A percentile compares a stretch with the other conserved stretches of the same genome.
Evolutionary conservation across 2,888 invertebrate species (phyloP).

Genomic region (Netelia melanura): DNA sequence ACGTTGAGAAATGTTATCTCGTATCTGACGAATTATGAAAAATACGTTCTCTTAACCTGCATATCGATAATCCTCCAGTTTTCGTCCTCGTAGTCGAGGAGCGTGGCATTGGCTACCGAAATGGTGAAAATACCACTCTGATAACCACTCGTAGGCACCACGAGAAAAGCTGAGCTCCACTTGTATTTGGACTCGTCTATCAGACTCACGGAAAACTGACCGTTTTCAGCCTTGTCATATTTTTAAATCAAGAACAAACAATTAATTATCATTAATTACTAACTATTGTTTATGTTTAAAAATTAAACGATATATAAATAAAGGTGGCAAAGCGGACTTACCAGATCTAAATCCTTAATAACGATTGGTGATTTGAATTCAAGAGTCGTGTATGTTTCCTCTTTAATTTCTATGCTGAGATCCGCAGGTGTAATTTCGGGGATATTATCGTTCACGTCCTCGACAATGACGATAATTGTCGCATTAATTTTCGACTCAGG

Average conservation of each 20-base stretch:
- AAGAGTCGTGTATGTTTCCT: constrained; percentile 86
- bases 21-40: neutral
- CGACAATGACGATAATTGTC: constrained; percentile 82
- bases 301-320: neutral
- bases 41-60: constrained; percentile 75
- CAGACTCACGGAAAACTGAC: constrained; percentile 86
- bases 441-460: constrained; percentile 89
- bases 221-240: constrained; percentile 86
- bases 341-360: constrained; percentile 83
- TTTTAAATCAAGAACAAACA: neutral
- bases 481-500: constrained; percentile 68
- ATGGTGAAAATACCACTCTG: constrained; percentile 87
- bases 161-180: constrained; percentile 86
- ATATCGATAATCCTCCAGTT: constrained; percentile 85
- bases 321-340: constrained; percentile 69
- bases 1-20: neutral
- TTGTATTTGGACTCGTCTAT: constrained; percentile 70
- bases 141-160: constrained; percentile 88
- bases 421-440: constrained; percentile 85
- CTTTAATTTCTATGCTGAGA: constrained; percentile 85
- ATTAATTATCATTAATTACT: neutral
- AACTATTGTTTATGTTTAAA: neutral
- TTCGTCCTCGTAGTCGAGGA: constrained; percentile 87
- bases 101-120: constrained; percentile 86
- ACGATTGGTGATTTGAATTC: constrained; percentile 85